These are phyloP conservation scores for Alcedo atthis DNA, from an alignment of 2,797 vertebrate species.

Conservation along the genomic window DNA sequence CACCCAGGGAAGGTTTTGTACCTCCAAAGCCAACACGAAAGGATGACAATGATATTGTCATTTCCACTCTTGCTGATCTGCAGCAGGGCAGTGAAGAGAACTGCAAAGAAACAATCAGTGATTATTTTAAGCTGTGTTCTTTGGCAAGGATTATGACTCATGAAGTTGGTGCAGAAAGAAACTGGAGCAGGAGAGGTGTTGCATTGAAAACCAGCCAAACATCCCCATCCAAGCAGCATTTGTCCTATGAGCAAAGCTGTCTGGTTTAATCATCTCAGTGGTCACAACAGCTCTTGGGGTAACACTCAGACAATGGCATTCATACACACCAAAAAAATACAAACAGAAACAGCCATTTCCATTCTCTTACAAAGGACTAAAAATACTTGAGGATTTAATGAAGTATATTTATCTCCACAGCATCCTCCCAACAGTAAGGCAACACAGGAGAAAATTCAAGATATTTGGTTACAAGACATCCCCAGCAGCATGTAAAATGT, in stretches of 20 bases:
- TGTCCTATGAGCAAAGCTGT: constrained; percentile 47
- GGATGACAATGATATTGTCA: constrained; percentile 61
- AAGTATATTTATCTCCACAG: neutral
- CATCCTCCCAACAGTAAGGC: neutral
- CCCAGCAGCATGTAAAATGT: neutral
- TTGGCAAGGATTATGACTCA: constrained; percentile 68
- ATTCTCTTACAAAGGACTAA: neutral
- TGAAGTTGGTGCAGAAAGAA: constrained; percentile 36
- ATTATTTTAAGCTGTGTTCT: constrained; percentile 66
- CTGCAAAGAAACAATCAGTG: constrained; percentile 51
- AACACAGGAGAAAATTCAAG: neutral
- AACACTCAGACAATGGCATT: constrained; percentile 8
- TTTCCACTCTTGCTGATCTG: constrained; percentile 56
- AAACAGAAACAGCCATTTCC: neutral
- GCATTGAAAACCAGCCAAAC: neutral
- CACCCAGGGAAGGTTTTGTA: constrained; percentile 43
- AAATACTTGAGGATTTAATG: neutral
- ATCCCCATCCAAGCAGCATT: neutral
- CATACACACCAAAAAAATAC: neutral
- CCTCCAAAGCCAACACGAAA: constrained; percentile 64
- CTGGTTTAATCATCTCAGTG: constrained; percentile 17
- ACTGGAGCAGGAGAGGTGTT: constrained; percentile 37
- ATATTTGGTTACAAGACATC: neutral
- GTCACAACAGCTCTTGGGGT: constrained; percentile 15
- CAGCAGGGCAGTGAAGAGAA: constrained; percentile 42